Conservation (phyloP, 1,140 invertebrate species). For the Nasonia vitripennis region DNA sequence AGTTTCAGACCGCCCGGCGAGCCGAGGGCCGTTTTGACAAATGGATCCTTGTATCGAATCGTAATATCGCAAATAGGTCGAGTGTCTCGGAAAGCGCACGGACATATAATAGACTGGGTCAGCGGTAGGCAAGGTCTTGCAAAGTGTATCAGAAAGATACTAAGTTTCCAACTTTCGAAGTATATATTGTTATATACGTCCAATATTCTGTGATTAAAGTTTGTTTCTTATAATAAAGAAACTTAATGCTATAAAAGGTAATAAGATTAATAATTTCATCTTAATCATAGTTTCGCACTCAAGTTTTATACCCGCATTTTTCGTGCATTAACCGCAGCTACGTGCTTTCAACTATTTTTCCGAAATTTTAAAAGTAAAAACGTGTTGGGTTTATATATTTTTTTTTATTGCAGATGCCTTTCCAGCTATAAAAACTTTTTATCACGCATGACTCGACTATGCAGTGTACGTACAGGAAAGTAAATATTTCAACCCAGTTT, state of each 20-base stretch:
- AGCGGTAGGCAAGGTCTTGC: neutral
- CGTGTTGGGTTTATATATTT: no score
- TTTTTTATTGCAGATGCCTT: neutral
- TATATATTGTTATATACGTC: neutral
- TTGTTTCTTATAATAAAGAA: neutral
- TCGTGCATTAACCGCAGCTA: no score
- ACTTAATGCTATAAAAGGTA: no score
- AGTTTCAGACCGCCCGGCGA: neutral
- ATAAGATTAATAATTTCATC: no score
- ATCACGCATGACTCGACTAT: neutral
- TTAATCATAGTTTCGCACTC: no score
- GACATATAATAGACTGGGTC: neutral
- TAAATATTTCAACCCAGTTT: no score
- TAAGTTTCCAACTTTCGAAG: neutral
- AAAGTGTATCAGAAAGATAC: neutral
- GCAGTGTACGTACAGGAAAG: no score
- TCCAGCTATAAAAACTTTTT: neutral
- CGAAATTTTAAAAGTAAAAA: no score
- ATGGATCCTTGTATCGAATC: neutral
- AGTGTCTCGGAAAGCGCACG: neutral
- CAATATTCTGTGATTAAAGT: neutral
- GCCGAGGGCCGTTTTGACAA: neutral
- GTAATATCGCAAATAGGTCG: slow-evolving; percentile 1
- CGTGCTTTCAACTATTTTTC: no score
- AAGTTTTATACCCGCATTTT: no score